These are phyloP conservation scores for Cremastinae sp. DNA, from an alignment of 2,888 invertebrate species.

Conservation along the genomic window DNA sequence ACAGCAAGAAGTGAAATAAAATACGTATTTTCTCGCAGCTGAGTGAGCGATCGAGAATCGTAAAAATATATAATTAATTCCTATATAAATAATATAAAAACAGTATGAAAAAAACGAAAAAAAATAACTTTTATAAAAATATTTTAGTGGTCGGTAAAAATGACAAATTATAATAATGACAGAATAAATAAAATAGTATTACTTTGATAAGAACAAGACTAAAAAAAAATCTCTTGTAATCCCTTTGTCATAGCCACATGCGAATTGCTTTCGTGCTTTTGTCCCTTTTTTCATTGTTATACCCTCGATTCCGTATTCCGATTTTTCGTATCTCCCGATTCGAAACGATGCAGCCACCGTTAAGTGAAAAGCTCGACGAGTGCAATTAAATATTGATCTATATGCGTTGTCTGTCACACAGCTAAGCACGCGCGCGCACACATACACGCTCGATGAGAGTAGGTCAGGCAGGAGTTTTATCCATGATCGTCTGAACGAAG, in stretches of 20 bases:
- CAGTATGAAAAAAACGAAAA: neutral
- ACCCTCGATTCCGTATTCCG: conserved; percentile 1
- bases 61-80: too few relatives aligned
- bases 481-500: conserved; percentile 32
- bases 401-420: conserved; percentile 25
- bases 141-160: too few relatives aligned
- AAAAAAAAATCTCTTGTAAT: conserved; percentile 12
- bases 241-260: neutral
- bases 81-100: too few relatives aligned
- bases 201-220: too few relatives aligned
- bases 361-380: conserved; percentile 33
- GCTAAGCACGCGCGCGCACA: neutral
- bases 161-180: too few relatives aligned
- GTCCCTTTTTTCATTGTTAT: neutral
- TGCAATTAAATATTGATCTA: conserved; percentile 51
- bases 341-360: conserved; percentile 6
- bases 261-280: neutral
- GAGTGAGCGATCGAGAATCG: too few relatives aligned
- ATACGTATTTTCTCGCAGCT: too few relatives aligned
- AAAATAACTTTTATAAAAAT: conserved; percentile 8
- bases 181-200: too few relatives aligned
- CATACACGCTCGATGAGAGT: conserved; percentile 1
- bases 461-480: conserved; percentile 37
- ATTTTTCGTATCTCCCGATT: conserved; percentile 21
- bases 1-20: too few relatives aligned